Base-by-base conservation (phyloP, 2,797 vertebrate species). In the Bovichtus variegatus region DNA sequence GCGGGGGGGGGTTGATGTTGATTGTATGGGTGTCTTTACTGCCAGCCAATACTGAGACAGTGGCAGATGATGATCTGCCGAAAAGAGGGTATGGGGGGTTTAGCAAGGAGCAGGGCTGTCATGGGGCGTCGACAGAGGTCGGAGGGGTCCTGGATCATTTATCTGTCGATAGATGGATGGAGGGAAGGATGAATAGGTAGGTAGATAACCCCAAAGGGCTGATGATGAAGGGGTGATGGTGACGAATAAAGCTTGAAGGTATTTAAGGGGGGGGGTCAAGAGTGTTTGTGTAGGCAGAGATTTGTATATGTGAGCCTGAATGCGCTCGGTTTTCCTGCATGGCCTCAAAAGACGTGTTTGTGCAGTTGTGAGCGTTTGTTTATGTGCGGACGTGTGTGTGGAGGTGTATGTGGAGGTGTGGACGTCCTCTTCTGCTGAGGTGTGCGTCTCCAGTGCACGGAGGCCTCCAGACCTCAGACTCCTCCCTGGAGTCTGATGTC, bases 401-500 rank as follows among this genome's bases (percentile, higher is more conserved):
- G 31, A 15, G 5, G 49, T 36, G 68, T 65, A 53, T 44, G 53
- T 16, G 36, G 74, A 47, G 50, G 55, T 57, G 60, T 54, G 51
- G 61, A 51, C 34, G 34, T 79, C 68, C 72, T 58, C 46, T 59
- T 58, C 64, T 41, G 68, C 3, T 1, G 68, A 71, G 71, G 72
- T 81, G 79, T 68, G 72, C 27, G 58, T 82, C 76, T 81, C 76
- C 47, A 54, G 80, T 54, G 78, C 71, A 58, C 29, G 2, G 71
- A 76, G 81, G 79, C 81, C 83, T 80, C 70, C 54, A 31, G 87
- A 89, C 84, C 80, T 83, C 63, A n/a, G 76, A 43, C 63, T 76
- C 82, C 64, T 92, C 91, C 90, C 90, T 63, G 46, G 88, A 89
- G 90, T 76, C 86, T 60, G 53, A 64, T 18, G 50, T 82, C 76